phyloP scores from a whole-genome alignment of 2,797 vertebrate species.

The Rhincodon typus region DNA sequence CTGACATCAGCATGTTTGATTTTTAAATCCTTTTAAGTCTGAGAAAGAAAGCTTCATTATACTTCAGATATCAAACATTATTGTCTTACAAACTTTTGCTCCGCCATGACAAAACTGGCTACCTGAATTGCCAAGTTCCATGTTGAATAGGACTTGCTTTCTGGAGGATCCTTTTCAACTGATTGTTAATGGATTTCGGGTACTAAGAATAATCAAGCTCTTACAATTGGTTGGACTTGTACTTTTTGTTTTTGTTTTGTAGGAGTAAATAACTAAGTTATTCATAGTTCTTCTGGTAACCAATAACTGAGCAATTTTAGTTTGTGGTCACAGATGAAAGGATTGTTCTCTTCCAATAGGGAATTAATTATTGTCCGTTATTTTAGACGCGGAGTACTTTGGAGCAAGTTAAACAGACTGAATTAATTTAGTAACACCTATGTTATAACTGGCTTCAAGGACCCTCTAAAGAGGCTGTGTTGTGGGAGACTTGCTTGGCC shows the following conservation, averaged over 20 bases:
- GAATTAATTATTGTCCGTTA: conserved; percentile 42
- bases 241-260: neutral
- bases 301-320: neutral
- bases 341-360: neutral
- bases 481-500: conserved; percentile 28
- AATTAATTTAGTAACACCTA: conserved; percentile 49
- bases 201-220: neutral
- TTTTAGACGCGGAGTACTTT: conserved; percentile 40
- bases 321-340: neutral
- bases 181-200: neutral
- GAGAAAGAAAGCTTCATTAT: conserved; percentile 39
- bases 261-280: conserved; percentile 13
- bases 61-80: neutral
- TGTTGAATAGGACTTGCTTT: neutral
- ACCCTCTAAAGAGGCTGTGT: conserved; percentile 37
- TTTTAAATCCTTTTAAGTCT: conserved; percentile 40
- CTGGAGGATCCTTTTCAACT: neutral
- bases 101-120: neutral
- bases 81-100: neutral
- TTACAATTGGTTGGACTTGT: neutral
- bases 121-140: conserved; percentile 11
- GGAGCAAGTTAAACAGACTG: conserved; percentile 48
- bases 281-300: neutral
- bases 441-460: conserved; percentile 38
- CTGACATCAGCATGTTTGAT: conserved; percentile 16